These are phyloP conservation scores for Camponotus floridanus DNA, from an alignment of 1,140 invertebrate species.

Conservation along the genomic window DNA sequence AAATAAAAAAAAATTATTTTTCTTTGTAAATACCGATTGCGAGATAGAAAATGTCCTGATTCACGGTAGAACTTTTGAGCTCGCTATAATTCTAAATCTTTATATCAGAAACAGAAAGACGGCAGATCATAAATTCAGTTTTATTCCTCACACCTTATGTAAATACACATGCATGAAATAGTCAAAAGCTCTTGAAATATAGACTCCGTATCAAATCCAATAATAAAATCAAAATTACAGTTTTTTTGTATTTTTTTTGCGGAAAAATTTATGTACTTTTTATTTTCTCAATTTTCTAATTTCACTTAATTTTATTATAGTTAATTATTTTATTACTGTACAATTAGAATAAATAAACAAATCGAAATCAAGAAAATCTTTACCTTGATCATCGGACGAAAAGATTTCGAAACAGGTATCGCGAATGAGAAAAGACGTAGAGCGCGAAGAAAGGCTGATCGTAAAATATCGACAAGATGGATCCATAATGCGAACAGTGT, in stretches of 20 bases:
- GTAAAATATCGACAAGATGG: slow-evolving; percentile 71
- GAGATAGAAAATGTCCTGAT: not conserved
- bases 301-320: not conserved
- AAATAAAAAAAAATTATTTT: slow-evolving; percentile 12
- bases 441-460: slow-evolving; percentile 52
- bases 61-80: not conserved
- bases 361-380: not conserved
- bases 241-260: not conserved
- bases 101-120: not conserved
- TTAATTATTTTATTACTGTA: not conserved
- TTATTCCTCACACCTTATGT: not conserved
- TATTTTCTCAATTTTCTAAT: not conserved
- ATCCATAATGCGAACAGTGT: slow-evolving; percentile 68
- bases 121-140: not conserved
- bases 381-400: slow-evolving; percentile 14
- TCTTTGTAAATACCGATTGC: not conserved
- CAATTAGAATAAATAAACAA: not conserved
- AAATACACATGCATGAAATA: not conserved
- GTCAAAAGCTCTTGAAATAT: not conserved
- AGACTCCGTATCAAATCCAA: not conserved
- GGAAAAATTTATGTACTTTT: not conserved
- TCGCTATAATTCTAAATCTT: not conserved
- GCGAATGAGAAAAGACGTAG: slow-evolving; percentile 30
- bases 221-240: not conserved
- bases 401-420: not conserved